phyloP scores from a whole-genome alignment of 2,113 vertebrate genomes.

The Cryptomyrus ogoouensis region DNA sequence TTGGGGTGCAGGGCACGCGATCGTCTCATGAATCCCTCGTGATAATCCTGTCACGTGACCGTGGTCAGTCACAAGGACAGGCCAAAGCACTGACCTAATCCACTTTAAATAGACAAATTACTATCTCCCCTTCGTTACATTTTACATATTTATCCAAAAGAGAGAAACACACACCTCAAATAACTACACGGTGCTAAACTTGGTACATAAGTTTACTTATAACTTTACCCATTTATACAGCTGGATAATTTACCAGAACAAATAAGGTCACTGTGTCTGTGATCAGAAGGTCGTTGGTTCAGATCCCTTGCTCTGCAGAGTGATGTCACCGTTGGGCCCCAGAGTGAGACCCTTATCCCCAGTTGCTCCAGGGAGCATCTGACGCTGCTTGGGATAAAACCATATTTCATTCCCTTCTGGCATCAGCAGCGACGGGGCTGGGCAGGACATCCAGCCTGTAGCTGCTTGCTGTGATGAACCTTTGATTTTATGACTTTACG shows the following conservation, averaged over 20 bases:
- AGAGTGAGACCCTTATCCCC: neutral
- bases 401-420: neutral
- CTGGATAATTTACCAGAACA: neutral
- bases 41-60: neutral
- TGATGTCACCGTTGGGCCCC: neutral
- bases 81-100: neutral
- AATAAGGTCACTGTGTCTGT: neutral
- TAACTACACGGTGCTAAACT: neutral
- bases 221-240: neutral
- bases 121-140: neutral
- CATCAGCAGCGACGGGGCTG: neutral
- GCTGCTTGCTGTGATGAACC: neutral
- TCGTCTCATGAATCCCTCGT: neutral
- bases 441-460: neutral
- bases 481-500: neutral
- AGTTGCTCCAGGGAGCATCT: neutral
- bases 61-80: neutral
- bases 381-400: neutral
- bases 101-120: neutral
- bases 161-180: neutral
- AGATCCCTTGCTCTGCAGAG: neutral
- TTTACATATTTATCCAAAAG: neutral
- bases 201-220: neutral
- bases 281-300: neutral
- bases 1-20: slow-evolving; percentile 9